A percentile compares a stretch with the other conserved stretches of the same genome.
Conservation (phyloP, 2,888 invertebrate species). For the Lasioglossum pauxillum region DNA sequence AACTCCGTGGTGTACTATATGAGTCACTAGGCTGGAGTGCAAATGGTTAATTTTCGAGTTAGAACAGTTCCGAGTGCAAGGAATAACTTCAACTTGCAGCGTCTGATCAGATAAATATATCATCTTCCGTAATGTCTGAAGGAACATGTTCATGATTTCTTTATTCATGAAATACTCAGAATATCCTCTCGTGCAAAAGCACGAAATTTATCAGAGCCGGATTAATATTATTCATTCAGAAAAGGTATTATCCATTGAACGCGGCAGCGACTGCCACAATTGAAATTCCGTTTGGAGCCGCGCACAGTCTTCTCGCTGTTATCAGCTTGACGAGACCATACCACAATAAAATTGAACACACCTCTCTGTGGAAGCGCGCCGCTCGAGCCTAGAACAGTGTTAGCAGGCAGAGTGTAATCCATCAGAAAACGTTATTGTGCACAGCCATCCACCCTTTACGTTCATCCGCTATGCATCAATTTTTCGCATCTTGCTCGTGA, state of each 20-base stretch:
- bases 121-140: too few species aligned
- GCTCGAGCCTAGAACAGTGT: constrained; percentile 5
- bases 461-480: constrained; percentile 2
- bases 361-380: background rate
- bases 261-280: background rate
- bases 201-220: background rate
- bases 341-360: background rate
- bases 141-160: too few species aligned
- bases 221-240: background rate
- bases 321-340: background rate
- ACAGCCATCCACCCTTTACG: background rate
- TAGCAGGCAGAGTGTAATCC: background rate
- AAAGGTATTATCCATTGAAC: background rate
- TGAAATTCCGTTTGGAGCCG: background rate
- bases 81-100: background rate
- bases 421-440: background rate
- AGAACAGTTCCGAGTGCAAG: too few species aligned
- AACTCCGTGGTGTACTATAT: too few species aligned
- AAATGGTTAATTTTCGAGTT: too few species aligned
- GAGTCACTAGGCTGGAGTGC: too few species aligned
- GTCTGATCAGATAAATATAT: background rate
- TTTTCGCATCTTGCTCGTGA: constrained; percentile 5
- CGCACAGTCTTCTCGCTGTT: background rate
- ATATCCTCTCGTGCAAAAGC: too few species aligned
- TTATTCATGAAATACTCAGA: too few species aligned